Evolutionary conservation across 2,888 invertebrate genomes (phyloP).

Genomic region (Caenorhabditis doughertyi): DNA sequence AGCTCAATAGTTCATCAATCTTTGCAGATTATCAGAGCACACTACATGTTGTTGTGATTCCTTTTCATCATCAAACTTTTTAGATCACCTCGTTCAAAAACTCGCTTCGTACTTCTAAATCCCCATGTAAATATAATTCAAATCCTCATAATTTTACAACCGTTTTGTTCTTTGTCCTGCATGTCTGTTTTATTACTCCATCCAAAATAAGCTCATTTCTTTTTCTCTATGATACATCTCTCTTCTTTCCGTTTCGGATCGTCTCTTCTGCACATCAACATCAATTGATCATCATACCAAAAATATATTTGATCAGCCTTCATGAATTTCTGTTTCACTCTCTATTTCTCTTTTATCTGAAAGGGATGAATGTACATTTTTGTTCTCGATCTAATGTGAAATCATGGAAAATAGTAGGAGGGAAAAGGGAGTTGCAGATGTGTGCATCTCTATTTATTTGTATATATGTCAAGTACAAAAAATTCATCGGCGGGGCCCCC

Average conservation of each 20-base stretch:
- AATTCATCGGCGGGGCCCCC: not conserved
- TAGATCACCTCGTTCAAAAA: slow-evolving; percentile 18
- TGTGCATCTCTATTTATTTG: slow-evolving; percentile 21
- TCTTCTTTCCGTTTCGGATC: not conserved
- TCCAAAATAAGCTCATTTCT: not conserved
- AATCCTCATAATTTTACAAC: slow-evolving; percentile 9
- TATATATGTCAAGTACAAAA: slow-evolving; percentile 35
- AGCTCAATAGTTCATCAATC: too few relatives aligned
- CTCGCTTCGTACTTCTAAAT: not conserved
- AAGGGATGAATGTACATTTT: slow-evolving; percentile 47
- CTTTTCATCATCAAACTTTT: slow-evolving; percentile 4
- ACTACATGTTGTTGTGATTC: too few relatives aligned
- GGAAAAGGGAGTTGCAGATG: slow-evolving; percentile 36
- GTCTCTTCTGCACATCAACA: slow-evolving; percentile 43
- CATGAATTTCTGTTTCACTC: not conserved
- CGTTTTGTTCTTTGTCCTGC: slow-evolving; percentile 18
- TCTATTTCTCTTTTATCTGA: not conserved
- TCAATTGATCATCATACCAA: slow-evolving; percentile 58
- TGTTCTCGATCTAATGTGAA: slow-evolving; percentile 39
- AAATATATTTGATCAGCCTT: slow-evolving; percentile 55
- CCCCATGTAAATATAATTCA: not conserved
- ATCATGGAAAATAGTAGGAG: not conserved
- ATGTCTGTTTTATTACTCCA: slow-evolving; percentile 42
- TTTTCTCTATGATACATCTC: not conserved
- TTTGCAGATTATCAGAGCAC: too few relatives aligned